phyloP scores from a whole-genome alignment of 2,113 vertebrate species.

The Rafetus swinhoei region DNA sequence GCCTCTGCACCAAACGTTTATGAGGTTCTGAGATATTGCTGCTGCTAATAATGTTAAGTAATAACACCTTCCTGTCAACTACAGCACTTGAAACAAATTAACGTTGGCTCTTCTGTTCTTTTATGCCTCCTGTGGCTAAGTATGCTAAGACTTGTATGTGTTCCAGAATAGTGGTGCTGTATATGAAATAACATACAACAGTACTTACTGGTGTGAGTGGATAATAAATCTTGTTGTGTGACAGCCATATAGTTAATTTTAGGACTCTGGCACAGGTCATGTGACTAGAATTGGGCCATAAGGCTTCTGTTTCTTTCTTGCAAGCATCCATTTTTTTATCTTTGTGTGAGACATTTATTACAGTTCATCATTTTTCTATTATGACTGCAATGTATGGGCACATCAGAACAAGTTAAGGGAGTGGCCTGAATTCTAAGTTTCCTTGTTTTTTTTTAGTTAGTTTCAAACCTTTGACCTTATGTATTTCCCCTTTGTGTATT shows the following conservation, averaged over 20 bases:
- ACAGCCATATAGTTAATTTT: neutral
- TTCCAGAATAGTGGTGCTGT: neutral
- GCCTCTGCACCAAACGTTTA: neutral
- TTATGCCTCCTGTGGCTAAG: neutral
- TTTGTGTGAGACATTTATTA: neutral
- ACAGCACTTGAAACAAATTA: neutral
- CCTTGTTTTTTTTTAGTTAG: neutral
- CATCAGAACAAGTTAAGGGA: neutral
- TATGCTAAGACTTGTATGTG: neutral
- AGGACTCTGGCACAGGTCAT: neutral
- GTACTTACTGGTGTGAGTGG: neutral
- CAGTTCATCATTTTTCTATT: neutral
- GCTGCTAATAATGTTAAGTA: neutral
- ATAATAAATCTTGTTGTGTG: neutral
- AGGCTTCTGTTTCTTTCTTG: neutral
- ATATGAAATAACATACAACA: neutral
- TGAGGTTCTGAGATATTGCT: neutral
- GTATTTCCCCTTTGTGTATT: neutral
- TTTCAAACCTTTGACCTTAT: neutral
- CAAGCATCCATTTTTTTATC: neutral
- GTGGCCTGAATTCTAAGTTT: neutral
- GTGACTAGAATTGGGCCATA: neutral
- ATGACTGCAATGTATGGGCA: neutral
- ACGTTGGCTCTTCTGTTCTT: neutral
- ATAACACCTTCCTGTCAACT: fast-evolving